phyloP scores from a whole-genome alignment of 2,113 vertebrate genomes.

The Catharus bicknelli region DNA sequence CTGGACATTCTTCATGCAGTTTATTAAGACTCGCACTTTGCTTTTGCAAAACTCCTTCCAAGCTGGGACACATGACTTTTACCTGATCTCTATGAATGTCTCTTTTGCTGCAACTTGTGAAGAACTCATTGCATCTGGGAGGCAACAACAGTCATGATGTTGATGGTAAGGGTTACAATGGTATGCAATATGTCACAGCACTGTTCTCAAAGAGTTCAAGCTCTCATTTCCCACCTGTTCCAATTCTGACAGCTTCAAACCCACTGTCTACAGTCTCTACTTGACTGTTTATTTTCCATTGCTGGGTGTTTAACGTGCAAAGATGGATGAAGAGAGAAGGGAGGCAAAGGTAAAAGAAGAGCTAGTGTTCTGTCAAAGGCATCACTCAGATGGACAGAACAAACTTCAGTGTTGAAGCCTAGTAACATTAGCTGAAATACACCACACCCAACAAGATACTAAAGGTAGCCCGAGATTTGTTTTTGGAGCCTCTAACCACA shows the following conservation, averaged over 20 bases:
- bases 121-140: background rate
- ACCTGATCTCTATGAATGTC: slow-evolving; percentile 46
- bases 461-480: background rate
- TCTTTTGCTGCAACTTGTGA: slow-evolving; percentile 17
- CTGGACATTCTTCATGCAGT: background rate
- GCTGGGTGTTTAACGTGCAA: slow-evolving; percentile 27
- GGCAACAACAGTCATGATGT: slow-evolving; percentile 26
- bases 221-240: slow-evolving; percentile 41
- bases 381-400: background rate
- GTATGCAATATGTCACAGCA: slow-evolving; percentile 45
- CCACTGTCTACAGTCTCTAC: background rate
- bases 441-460: background rate
- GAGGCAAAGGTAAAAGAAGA: background rate
- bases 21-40: slow-evolving; percentile 29
- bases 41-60: slow-evolving; percentile 45
- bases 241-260: slow-evolving; percentile 30
- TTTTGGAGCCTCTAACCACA: background rate
- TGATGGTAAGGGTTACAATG: slow-evolving; percentile 41
- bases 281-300: slow-evolving; percentile 40
- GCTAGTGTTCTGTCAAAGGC: background rate
- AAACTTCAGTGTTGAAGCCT: background rate
- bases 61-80: slow-evolving; percentile 20
- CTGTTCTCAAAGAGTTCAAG: slow-evolving; percentile 7
- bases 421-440: background rate
- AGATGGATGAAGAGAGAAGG: background rate